Percentiles rank a stretch among this genome's conserved stretches.
These are phyloP conservation scores for Crypturellus tataupa DNA, from an alignment of 2,797 vertebrate species.

Conservation along the genomic window DNA sequence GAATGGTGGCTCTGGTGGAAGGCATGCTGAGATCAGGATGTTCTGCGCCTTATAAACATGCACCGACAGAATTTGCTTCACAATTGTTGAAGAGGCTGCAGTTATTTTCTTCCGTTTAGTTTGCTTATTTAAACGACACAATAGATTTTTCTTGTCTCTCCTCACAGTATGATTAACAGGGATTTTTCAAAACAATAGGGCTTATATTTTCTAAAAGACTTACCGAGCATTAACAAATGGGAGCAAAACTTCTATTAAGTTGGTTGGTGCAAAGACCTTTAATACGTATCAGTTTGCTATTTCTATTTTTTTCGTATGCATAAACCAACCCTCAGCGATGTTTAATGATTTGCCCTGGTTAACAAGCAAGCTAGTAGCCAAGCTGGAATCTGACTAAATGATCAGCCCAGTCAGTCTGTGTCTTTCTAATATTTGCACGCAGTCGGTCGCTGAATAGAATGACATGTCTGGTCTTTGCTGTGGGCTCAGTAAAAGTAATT, in stretches of 20 bases:
- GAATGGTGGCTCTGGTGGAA: neutral
- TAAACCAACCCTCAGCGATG: neutral
- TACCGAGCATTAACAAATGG: neutral
- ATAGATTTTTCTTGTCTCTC: neutral
- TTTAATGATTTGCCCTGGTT: neutral
- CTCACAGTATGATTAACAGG: neutral
- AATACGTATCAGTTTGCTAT: neutral
- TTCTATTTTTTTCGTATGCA: neutral
- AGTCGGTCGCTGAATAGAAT: neutral
- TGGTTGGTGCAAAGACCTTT: neutral
- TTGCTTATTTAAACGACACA: slow-evolving; percentile 4
- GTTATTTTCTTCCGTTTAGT: slow-evolving; percentile 1
- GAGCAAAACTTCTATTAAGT: neutral
- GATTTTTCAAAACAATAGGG: slow-evolving; percentile 36
- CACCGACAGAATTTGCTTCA: neutral
- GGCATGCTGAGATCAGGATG: neutral
- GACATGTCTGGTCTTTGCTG: neutral
- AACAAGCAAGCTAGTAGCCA: neutral
- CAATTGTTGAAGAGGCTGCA: neutral
- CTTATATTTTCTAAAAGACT: neutral
- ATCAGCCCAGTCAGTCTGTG: neutral
- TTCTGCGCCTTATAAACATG: neutral
- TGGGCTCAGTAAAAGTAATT: slow-evolving; percentile 36
- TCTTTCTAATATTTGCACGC: slow-evolving; percentile 17
- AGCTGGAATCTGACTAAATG: neutral